A percentile compares a stretch with the other conserved stretches of the same genome.
Conservation (phyloP, 2,113 vertebrate genomes). For the Pseudorasbora parva region DNA sequence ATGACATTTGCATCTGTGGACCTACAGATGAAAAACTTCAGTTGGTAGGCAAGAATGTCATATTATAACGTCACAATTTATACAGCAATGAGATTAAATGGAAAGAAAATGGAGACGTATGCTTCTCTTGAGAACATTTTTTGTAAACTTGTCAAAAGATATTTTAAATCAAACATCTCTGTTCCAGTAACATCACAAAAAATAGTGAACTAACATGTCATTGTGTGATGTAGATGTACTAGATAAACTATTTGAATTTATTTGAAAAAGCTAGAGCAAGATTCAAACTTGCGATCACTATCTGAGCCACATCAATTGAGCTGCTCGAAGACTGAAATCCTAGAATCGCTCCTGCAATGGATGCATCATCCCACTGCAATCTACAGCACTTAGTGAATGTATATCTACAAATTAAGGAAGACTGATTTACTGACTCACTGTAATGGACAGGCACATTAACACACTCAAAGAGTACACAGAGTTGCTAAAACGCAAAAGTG, state of each 20-base stretch:
- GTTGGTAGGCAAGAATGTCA: not conserved
- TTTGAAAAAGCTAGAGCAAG: not conserved
- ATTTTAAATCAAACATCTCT: no score
- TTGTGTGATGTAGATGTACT: not conserved
- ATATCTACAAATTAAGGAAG: constrained; percentile 47
- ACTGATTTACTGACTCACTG: constrained; percentile 45
- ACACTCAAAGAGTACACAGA: constrained; percentile 23
- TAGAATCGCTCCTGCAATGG: not conserved
- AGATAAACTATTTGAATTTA: not conserved
- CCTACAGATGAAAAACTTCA: not conserved
- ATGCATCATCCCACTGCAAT: constrained; percentile 26
- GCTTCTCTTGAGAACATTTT: no score
- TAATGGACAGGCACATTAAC: constrained; percentile 54
- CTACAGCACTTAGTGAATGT: constrained; percentile 40
- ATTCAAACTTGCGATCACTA: not conserved
- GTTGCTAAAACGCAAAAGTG: constrained; percentile 50
- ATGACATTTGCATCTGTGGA: not conserved
- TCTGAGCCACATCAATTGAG: not conserved
- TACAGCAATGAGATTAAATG: not conserved
- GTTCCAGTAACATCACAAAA: not conserved
- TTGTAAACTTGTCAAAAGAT: no score
- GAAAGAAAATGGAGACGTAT: no score
- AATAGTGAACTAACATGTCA: not conserved
- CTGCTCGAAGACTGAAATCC: constrained; percentile 17
- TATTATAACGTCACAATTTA: not conserved